Conservation (phyloP, 2,113 vertebrate species). For the Forbesichthys papilliferus region DNA sequence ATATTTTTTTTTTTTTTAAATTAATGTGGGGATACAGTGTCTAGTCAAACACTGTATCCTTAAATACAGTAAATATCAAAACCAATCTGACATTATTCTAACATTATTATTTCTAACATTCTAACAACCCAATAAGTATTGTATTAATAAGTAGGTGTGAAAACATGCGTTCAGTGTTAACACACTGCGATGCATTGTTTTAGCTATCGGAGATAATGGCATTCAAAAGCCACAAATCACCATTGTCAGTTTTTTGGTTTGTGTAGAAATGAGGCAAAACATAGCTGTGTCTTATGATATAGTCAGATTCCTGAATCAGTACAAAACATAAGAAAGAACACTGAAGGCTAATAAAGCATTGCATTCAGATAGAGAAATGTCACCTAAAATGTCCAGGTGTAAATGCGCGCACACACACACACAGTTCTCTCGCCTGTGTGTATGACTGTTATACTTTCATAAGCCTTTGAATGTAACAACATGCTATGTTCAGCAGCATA, state of each 20-base stretch:
- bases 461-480: constrained; percentile 26
- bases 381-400: background rate
- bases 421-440: constrained; percentile 24
- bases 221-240: background rate
- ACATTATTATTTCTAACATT: background rate
- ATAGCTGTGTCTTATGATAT: background rate
- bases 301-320: no score
- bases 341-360: background rate
- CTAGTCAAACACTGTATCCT: no score
- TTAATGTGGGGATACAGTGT: no score
- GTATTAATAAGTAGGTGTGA: background rate
- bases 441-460: constrained; percentile 56
- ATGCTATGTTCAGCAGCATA: background rate
- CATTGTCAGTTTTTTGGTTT: background rate
- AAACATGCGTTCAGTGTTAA: background rate
- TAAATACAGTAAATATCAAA: no score
- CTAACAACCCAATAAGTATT: background rate
- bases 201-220: background rate
- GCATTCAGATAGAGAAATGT: background rate
- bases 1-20: no score
- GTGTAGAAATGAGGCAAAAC: background rate
- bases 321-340: background rate
- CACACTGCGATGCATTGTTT: no score
- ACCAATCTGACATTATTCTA: no score
- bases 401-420: constrained; percentile 18